Conservation (phyloP, 1,140 invertebrate genomes). For the Pristionchus pacificus region DNA sequence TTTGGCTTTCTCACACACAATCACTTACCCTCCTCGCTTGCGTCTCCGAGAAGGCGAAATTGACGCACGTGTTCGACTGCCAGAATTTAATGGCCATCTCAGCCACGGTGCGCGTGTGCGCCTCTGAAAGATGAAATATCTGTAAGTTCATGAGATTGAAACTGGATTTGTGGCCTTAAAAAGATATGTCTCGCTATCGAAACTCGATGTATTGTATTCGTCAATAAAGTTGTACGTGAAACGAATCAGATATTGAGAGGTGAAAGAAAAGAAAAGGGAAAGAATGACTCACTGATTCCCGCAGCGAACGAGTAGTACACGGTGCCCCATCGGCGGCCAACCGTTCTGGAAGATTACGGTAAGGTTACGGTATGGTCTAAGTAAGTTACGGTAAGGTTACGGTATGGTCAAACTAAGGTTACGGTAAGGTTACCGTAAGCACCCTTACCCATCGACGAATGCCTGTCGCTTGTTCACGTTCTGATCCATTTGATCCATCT, state of each 20-base stretch:
- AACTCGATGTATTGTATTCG: too few species aligned
- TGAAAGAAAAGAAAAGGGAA: too few species aligned
- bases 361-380: too few species aligned
- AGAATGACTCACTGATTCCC: neutral
- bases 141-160: neutral
- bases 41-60: neutral
- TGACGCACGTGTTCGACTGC: neutral
- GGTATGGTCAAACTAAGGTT: too few species aligned
- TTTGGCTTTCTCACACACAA: neutral
- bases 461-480: neutral
- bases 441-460: neutral
- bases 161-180: too few species aligned
- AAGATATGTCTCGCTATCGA: too few species aligned
- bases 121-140: neutral
- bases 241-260: too few species aligned
- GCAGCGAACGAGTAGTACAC: neutral
- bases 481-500: neutral
- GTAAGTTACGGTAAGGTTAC: too few species aligned
- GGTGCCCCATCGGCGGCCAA: neutral
- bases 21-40: neutral
- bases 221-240: too few species aligned
- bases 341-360: neutral
- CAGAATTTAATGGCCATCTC: constrained; percentile 1
- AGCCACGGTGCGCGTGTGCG: neutral
- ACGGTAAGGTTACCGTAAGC: too few species aligned